Conservation (phyloP, 2,797 vertebrate genomes). For the Sebastes paucispinis region DNA sequence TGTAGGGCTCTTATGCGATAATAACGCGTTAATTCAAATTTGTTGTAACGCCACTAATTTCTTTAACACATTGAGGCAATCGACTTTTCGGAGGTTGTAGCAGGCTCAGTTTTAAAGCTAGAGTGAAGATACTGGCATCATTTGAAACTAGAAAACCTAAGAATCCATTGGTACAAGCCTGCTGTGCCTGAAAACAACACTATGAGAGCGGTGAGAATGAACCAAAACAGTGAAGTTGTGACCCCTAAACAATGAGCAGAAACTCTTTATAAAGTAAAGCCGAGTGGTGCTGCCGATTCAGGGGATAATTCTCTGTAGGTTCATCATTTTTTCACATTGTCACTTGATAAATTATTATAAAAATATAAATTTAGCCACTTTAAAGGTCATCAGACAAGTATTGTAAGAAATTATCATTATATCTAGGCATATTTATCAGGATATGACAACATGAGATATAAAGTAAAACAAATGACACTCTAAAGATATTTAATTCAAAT, state of each 20-base stretch:
- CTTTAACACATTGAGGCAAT: no score
- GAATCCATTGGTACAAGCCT: not conserved
- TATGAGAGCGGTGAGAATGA: not conserved
- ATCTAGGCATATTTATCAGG: not conserved
- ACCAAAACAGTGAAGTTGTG: not conserved
- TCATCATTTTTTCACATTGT: not conserved
- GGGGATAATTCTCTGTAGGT: not conserved
- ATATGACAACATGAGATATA: not conserved
- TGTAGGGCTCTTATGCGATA: no score
- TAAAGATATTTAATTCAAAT: not conserved
- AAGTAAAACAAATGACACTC: not conserved
- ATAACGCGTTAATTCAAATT: no score
- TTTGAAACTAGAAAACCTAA: no score
- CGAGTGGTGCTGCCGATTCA: not conserved
- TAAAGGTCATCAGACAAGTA: not conserved
- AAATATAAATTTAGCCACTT: not conserved
- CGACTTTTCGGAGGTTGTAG: no score
- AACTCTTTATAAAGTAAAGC: not conserved
- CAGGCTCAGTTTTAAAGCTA: no score
- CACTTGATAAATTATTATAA: not conserved
- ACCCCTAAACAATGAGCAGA: not conserved
- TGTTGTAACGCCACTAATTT: no score
- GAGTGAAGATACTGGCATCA: no score
- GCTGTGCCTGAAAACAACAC: not conserved
- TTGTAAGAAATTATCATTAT: not conserved